Conservation (phyloP, 2,888 invertebrate species). For the Drosophila prolongata region DNA sequence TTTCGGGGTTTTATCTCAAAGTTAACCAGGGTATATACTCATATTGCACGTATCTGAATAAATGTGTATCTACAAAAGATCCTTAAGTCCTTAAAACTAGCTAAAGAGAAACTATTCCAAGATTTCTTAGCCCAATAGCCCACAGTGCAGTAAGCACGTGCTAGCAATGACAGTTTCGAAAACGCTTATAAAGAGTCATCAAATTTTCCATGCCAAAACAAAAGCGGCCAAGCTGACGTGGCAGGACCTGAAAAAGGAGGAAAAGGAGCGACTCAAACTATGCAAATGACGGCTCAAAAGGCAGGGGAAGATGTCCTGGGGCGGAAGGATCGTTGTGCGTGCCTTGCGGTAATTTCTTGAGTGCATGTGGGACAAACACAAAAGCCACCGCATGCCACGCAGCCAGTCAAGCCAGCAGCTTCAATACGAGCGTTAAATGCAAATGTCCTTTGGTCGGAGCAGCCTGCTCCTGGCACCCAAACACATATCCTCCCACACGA, state of each 20-base stretch:
- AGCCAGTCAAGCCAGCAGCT: constrained; percentile 31
- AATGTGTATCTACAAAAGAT: too few relatives aligned
- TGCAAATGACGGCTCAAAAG: constrained; percentile 47
- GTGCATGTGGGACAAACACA: constrained; percentile 55
- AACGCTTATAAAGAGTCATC: constrained; percentile 66
- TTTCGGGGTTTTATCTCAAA: too few relatives aligned
- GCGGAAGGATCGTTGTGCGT: constrained; percentile 53
- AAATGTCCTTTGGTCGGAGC: constrained; percentile 36
- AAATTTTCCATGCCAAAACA: constrained; percentile 54
- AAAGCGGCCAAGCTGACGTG: constrained; percentile 36
- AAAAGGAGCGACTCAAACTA: constrained; percentile 52
- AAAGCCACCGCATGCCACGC: constrained; percentile 30
- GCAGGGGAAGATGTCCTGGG: constrained; percentile 13
- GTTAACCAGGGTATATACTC: too few relatives aligned
- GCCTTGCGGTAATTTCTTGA: constrained; percentile 63
- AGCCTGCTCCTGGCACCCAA: constrained; percentile 31
- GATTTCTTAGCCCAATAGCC: constrained; percentile 13
- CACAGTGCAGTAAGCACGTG: constrained; percentile 41
- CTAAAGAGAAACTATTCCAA: too few relatives aligned
- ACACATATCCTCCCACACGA: constrained; percentile 2
- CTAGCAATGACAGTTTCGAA: constrained; percentile 34
- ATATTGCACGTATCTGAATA: too few relatives aligned
- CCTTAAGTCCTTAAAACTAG: too few relatives aligned
- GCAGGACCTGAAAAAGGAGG: constrained; percentile 14
- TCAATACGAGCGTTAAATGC: constrained; percentile 32